Conservation (phyloP, 2,113 vertebrate species). For the Pangasianodon hypophthalmus region DNA sequence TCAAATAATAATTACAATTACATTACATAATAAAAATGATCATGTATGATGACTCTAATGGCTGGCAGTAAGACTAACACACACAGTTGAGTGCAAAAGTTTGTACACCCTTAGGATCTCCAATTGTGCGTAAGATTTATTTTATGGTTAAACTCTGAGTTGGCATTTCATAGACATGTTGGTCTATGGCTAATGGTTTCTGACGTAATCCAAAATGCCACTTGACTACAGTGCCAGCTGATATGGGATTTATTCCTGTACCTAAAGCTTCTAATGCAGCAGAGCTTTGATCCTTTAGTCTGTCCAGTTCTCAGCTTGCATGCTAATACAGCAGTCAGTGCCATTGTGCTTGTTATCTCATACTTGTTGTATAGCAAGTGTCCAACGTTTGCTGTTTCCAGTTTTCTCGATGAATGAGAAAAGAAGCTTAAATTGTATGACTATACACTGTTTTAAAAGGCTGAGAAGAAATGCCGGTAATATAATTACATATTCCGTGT, state of each 20-base stretch:
- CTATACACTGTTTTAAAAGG: not conserved
- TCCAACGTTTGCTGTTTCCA: not conserved
- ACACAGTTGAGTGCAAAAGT: not conserved
- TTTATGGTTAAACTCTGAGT: not conserved
- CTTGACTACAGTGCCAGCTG: not conserved
- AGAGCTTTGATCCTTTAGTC: not conserved
- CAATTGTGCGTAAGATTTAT: not conserved
- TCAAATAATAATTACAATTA: slow-evolving; percentile 15
- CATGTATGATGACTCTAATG: not conserved
- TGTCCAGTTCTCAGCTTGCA: not conserved
- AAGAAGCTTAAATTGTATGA: not conserved
- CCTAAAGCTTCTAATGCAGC: not conserved
- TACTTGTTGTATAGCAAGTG: not conserved
- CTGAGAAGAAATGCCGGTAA: not conserved
- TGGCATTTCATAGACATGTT: not conserved
- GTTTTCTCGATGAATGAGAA: not conserved
- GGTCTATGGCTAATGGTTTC: not conserved
- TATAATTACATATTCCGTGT: not conserved
- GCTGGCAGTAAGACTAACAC: slow-evolving; percentile 17
- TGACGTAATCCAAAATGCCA: not conserved
- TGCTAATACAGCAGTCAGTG: not conserved
- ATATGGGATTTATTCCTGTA: not conserved
- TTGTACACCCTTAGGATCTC: too few relatives aligned
- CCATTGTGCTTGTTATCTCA: not conserved
- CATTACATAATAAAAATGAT: not conserved